Base-by-base conservation (phyloP, 2,888 invertebrate species). In the Augiades crinisus region DNA sequence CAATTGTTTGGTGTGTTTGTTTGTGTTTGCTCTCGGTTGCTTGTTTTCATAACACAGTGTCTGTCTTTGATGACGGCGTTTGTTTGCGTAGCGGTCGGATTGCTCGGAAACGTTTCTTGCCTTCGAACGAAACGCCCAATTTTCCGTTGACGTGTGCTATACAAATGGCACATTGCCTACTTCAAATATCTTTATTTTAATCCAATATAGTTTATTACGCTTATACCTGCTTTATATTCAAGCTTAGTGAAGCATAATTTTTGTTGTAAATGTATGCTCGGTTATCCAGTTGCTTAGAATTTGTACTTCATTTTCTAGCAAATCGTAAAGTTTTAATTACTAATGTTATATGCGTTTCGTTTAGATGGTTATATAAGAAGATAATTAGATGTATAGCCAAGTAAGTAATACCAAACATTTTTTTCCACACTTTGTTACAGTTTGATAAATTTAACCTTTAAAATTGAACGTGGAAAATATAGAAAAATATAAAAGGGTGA, bases 21-120 rank as follows among this genome's bases (percentile, higher is more conserved):
- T 82, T 82, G 78, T 83, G 81, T 86, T 85, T 86, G 79, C 78
- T 82, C 76, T 73, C 68, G 72, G 80, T 69, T 80, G 81, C 78
- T 82, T 88, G 87, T 88, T 88, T 86, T 88, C 85, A 85, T 87
- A 87, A 85, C 85, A 85, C 69, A 73, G 68, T 78, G 82, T 79
- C 80, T 83, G 84, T 83, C 81, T 87, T 85, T 85, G 86, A 84
- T 80, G 81, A 78, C 69, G 68, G 63, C 68, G 72, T 72, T 65
- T 81, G 79, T 86, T 83, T 83, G 76, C 67, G 60, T 66, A 72
- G 78, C 77, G 81, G 79, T 74, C 68, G 77, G 72, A 77, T 77
- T 76, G 71, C 76, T 72, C 63, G 67, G 63, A 65, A 70, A 75
- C 44, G 21, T 50, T 50, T 36, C 41, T 34, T 34, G 41, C 36